Base-by-base conservation (phyloP, 2,797 vertebrate species). In the Melanotaenia maccullochi region DNA sequence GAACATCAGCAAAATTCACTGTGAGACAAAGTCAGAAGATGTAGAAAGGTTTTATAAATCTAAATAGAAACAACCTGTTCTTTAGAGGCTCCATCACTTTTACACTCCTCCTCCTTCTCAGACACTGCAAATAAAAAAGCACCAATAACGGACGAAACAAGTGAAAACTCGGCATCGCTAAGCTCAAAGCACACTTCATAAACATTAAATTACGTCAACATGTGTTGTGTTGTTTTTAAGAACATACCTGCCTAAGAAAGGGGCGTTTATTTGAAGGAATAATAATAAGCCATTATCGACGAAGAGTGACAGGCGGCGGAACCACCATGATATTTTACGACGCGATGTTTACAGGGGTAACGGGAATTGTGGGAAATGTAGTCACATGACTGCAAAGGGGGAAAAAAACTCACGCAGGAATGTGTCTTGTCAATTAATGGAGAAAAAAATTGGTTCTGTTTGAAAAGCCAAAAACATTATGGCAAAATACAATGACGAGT, bases 301-400 rank as follows among this genome's bases (percentile, higher is more conserved):
- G 59, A 60, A 9, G 14, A 32, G 3, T 2, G 11, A 22, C 2
- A 32, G 57, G 7, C 38, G 69, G 49, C 70, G 57, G 57, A 75
- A 0, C 82, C 85, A 81, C 92, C 93, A 94, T 93, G 60, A 87
- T 90, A 73, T 58, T 67, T 0, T 3, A 3, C 85, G 79, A 85
- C 82, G 82, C 16, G 20, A 6, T 35, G 7, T 8, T 60, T 32
- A 20, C 1, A 22, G 3, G 5, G 0, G 44, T 0, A 52, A 56
- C 71, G 4, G 33, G 87, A 32, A 0, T 91, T 87, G 3, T 92
- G 92, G 91, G 90, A 89, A 79, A 84, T 78, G 90, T 69, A 90
- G 89, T 91, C 18, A 0, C 0, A 0, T 0, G 1, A 30, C 0
- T 3, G 7, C 0, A 33, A 16, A 1, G 0, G 0, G 1, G 0